Evolutionary conservation across 2,888 invertebrate genomes (phyloP), one percentile per base, ranked within the genome.

Genomic region (Ellobium chinense): DNA sequence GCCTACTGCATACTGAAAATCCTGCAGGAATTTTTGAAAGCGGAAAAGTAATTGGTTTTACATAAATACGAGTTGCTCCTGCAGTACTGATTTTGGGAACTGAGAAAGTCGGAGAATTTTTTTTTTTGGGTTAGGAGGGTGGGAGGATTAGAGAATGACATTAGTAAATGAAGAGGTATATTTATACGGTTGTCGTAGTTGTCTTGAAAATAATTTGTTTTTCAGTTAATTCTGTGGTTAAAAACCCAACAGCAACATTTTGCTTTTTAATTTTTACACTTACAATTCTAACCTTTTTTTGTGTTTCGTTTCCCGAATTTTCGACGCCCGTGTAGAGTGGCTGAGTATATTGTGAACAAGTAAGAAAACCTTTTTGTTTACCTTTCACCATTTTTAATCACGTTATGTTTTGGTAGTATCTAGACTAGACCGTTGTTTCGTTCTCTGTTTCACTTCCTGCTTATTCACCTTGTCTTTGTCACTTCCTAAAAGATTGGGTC

Each of bases 281-380:
- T n/a, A 3, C 2, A 36, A 21, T 14, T 21, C 36, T 24, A 21
- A 12, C n/a, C 12, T 68, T n/a, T 63, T 62, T 24, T 70, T 62
- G 56, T 65, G 54, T 56, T 65, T 72, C 56, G 62, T 72, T 62
- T 78, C 78, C 65, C 39, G 63, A 78, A 62, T n/a, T 62, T 27
- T 54, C 78, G 12, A 24, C 70, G 63, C 18, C 87, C 81, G 80
- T 83, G 86, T 87, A 89, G 91, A 84, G 85, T 89, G 83, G 87
- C 89, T 85, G 91, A 91, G 83, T 90, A 89, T 88, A 74, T 89
- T 80, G 82, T 89, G 80, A 88, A 87, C 89, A 90, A 90, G 90
- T 90, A 91, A 90, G 89, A 81, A 12, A 63, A 75, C 62, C 72
- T n/a, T 76, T 81, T 74, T 66, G 70, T 81, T 80, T 74, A 39